Conservation (phyloP, 2,888 invertebrate genomes). For the Apotomis capreana region DNA sequence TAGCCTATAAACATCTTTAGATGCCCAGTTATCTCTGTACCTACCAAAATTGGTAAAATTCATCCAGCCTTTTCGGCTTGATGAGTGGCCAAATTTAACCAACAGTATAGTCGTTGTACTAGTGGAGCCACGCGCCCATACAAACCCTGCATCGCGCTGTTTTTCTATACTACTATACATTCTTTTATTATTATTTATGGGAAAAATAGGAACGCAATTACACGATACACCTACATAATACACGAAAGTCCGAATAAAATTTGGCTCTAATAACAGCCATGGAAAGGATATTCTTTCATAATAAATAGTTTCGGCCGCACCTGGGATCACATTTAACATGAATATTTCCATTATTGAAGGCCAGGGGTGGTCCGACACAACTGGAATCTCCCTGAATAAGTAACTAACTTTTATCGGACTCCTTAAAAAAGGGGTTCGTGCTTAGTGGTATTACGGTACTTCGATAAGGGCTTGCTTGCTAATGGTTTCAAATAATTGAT, state of each 20-base stretch:
- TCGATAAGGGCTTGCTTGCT: not conserved
- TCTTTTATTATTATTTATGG: no score
- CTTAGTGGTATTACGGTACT: not conserved
- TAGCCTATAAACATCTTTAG: no score
- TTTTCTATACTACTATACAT: no score
- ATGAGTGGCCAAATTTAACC: no score
- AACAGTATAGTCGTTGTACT: no score
- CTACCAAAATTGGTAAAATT: no score
- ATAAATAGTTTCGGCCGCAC: constrained; percentile 31
- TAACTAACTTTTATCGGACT: constrained; percentile 4
- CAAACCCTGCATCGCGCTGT: no score
- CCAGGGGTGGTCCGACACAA: not conserved
- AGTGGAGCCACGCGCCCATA: no score
- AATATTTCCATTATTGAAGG: constrained; percentile 19
- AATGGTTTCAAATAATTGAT: not conserved
- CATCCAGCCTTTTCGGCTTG: no score
- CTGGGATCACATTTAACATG: constrained; percentile 27
- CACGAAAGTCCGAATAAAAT: not conserved
- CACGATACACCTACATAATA: no score
- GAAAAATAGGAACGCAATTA: no score
- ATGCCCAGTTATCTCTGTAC: no score
- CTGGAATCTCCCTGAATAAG: constrained; percentile 1
- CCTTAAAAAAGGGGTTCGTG: not conserved
- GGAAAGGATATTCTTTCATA: constrained; percentile 14
- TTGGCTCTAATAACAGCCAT: not conserved